Evolutionary conservation across 2,888 invertebrate genomes (phyloP).

Genomic region (Muschampia plurimacula): DNA sequence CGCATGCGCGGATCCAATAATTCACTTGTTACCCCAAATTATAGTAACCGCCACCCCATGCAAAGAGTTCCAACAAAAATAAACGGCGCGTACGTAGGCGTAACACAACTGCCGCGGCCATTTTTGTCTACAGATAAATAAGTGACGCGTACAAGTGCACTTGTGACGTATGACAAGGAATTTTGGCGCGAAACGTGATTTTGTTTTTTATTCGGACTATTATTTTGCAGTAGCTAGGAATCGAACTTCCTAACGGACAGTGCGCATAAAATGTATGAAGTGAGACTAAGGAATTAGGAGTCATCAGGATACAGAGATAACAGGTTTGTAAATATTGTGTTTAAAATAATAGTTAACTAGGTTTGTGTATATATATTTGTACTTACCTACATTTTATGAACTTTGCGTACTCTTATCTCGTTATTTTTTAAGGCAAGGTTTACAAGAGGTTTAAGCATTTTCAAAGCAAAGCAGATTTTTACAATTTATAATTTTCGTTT

Average conservation of each 20-base stretch:
- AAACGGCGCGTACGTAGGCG: slow-evolving; percentile 48
- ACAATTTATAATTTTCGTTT: too few relatives aligned
- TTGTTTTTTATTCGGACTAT: slow-evolving; percentile 18
- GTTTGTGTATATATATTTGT: not conserved
- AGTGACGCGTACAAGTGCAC: slow-evolving; percentile 61
- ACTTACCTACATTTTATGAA: not conserved
- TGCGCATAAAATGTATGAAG: not conserved
- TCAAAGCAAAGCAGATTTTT: too few relatives aligned
- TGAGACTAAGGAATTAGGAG: not conserved
- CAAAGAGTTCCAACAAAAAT: slow-evolving; percentile 76
- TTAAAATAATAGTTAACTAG: not conserved
- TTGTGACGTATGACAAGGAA: slow-evolving; percentile 60
- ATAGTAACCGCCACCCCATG: slow-evolving; percentile 77
- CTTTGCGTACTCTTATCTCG: too few relatives aligned
- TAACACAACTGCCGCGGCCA: slow-evolving; percentile 59
- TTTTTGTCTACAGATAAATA: slow-evolving; percentile 71
- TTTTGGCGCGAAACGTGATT: slow-evolving; percentile 56
- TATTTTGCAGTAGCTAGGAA: not conserved
- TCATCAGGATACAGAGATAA: slow-evolving; percentile 4
- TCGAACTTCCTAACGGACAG: not conserved
- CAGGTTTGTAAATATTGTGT: not conserved
- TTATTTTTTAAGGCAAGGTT: too few relatives aligned
- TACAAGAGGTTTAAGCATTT: too few relatives aligned
- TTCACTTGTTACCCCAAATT: slow-evolving; percentile 81
- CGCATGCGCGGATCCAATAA: slow-evolving; percentile 81